A percentile compares a stretch with the other conserved stretches of the same genome.
Conservation (phyloP, 2,888 invertebrate genomes). For the Nymphalis urticae region DNA sequence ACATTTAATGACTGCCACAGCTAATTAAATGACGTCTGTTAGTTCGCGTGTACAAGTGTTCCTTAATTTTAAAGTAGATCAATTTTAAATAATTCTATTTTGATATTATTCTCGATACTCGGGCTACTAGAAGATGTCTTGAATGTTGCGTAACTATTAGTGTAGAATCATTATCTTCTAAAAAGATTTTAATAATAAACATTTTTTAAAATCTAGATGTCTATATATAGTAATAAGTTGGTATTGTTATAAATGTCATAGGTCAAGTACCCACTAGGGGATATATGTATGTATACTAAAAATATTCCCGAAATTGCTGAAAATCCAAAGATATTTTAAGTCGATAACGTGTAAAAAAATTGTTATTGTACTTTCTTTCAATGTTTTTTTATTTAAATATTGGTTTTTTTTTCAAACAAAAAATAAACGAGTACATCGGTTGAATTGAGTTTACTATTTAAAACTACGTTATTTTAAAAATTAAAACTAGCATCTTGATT, state of each 20-base stretch:
- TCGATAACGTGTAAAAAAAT: background rate
- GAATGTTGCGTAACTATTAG: too few relatives aligned
- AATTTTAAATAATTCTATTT: background rate
- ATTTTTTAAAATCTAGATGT: too few relatives aligned
- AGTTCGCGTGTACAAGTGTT: background rate
- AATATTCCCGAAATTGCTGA: background rate
- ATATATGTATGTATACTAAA: background rate
- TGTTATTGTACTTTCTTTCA: constrained; percentile 1
- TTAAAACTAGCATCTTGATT: too few relatives aligned
- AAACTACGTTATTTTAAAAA: too few relatives aligned
- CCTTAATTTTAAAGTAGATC: background rate
- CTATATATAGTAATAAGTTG: too few relatives aligned
- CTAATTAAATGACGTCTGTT: background rate
- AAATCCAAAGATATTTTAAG: constrained; percentile 6
- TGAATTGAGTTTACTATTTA: too few relatives aligned
- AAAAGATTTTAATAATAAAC: too few relatives aligned
- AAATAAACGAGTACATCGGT: too few relatives aligned
- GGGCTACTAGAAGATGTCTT: too few relatives aligned
- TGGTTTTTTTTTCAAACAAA: background rate
- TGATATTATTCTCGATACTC: too few relatives aligned
- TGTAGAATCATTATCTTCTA: too few relatives aligned
- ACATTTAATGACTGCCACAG: background rate
- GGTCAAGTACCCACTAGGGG: constrained; percentile 4
- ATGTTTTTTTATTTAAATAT: background rate
- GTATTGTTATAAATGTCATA: background rate